Evolutionary conservation across 2,797 vertebrate species (phyloP), one percentile per base, ranked within the genome.

Genomic region (Parambassis ranga): DNA sequence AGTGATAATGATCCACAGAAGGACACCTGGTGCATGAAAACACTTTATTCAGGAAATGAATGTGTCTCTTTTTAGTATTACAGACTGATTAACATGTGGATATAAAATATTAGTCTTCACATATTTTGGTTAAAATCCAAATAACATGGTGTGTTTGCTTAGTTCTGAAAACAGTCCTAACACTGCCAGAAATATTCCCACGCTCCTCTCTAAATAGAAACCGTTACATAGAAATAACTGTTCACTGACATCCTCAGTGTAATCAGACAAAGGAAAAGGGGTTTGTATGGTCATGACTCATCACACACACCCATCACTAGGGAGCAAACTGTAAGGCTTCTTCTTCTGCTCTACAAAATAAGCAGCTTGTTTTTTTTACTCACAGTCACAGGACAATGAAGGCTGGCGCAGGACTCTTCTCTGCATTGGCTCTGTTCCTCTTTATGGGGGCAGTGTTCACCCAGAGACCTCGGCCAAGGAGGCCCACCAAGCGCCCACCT

Each of bases 371-470:
- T 5, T 27, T 5, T 43, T 70, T 50, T 0, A 1, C 52, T 3
- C 3, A 57, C 36, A 44, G 3, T 61, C 64, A 39, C 32, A 90
- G 90, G 91, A 96, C 89, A 85, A 98, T 98, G 96, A 97, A 89
- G 95, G 88, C 86, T 65, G 78, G 87, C 77, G 79, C 91, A 68
- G 88, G 90, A 75, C 90, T 94, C 82, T 84, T 93, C 74, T 91
- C 93, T 77, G 87, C 75, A 63, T 90, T 95, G 6, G 89, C 94
- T 37, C 79, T 93, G 71, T 91, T 96, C 55, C 90, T 96, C 80
- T 85, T 96, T 79, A 86, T 92, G 41, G 93, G 85, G 4, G 87
- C 86, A 67, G 94, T 92, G 65, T 89, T 91, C 41, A 91, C 90
- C 66, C 94, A 97, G 72, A 89, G 78, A 44, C 0, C 14, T 11